Percentiles rank a stretch among this genome's conserved stretches.
Evolutionary conservation across 1,140 invertebrate species (phyloP).

Genomic region (Galleria mellonella): DNA sequence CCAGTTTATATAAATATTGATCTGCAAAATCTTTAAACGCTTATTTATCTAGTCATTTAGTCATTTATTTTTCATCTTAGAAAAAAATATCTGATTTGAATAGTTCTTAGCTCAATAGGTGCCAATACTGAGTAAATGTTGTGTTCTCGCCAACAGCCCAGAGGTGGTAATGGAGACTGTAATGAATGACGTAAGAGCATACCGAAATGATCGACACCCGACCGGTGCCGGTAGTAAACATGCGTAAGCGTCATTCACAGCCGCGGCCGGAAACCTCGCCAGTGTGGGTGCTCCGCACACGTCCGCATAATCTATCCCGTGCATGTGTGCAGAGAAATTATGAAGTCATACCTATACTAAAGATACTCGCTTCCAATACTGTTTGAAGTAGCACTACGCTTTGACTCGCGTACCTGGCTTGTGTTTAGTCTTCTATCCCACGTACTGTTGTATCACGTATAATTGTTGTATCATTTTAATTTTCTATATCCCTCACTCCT

Average conservation of each 20-base stretch:
- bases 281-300: constrained; percentile 25
- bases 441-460: background rate
- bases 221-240: constrained; percentile 39
- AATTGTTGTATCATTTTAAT: no score
- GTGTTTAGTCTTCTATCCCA: constrained; percentile 12
- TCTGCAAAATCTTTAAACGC: no score
- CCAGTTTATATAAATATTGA: no score
- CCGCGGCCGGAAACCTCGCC: constrained; percentile 37
- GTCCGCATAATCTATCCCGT: constrained; percentile 4
- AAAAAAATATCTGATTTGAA: no score
- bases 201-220: constrained; percentile 42
- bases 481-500: no score
- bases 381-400: constrained; percentile 20
- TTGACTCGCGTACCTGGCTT: constrained; percentile 14
- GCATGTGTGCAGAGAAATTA: constrained; percentile 32
- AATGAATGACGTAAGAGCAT: constrained; percentile 42
- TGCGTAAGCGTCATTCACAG: constrained; percentile 56
- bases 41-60: no score
- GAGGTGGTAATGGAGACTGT: constrained; percentile 17
- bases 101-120: no score
- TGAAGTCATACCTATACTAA: constrained; percentile 50
- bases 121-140: no score
- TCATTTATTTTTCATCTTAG: background rate
- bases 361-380: constrained; percentile 6
- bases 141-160: background rate